Evolutionary conservation across 2,888 invertebrate genomes (phyloP), one percentile per base, ranked within the genome.

Genomic region (Cenopis cana): DNA sequence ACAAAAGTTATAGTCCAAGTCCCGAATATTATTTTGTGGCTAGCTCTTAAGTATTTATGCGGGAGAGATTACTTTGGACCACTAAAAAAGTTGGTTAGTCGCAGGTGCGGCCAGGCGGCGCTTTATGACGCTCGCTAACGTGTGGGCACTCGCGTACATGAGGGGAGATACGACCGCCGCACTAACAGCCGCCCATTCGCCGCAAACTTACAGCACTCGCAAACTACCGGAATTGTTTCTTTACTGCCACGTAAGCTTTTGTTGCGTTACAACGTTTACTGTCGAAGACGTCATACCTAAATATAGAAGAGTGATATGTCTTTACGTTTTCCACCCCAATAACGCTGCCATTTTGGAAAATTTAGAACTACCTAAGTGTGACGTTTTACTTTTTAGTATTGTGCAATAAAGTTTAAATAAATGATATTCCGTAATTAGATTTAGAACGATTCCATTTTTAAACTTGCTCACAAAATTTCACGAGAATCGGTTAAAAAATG

Each of bases 1-100:
- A 69, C 62, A 57, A 57, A 69, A 69, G 69, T 69, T 69, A 64
- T 62, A 49, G 41, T 55, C 50, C 56, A 46, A 69, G 62, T 11
- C 62, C 69, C 49, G 38, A 69, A 69, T 46, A 64, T 69, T 49
- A 69, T 62, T 54, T 68, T 68, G 36, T 49, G 59, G 50, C 29
- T 20, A 12, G 14, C n/a, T 36, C 55, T 18, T n/a, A n/a, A n/a
- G n/a, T 60, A 24, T 38, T 33, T 46, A 56, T 56, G 20, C 49
- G 29, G 24, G 50, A 52, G 56, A 56, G 57, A 57, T 52, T 59
- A 68, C 68, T 38, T 38, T 17, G 14, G 68, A 38, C 20, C 60
- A 29, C 54, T 68, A 68, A 55, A 68, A 64, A 64, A 57, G 56
- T 57, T 50, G 6, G 50, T 14, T 17, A 46, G 46, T 46, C 54